These are phyloP conservation scores for Cygnus atratus DNA, from an alignment of 2,113 vertebrate genomes.

Conservation along the genomic window DNA sequence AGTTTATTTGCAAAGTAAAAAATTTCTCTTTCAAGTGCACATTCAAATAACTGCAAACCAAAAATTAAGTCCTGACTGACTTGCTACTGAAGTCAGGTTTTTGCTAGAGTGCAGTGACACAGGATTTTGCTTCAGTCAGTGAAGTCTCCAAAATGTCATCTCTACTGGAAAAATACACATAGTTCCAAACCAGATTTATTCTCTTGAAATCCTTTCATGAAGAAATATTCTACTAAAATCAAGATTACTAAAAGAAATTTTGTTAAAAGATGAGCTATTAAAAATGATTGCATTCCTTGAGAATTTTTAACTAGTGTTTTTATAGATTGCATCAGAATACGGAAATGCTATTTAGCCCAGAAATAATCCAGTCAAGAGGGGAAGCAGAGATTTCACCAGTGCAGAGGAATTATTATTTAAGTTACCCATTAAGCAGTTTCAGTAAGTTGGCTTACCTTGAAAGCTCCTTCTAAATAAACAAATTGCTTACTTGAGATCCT, in stretches of 20 bases:
- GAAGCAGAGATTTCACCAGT: background rate
- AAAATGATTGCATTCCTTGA: background rate
- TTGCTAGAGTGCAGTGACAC: background rate
- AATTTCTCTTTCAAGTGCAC: background rate
- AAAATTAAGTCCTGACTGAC: background rate
- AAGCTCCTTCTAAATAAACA: background rate
- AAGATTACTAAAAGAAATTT: background rate
- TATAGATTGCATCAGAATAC: background rate
- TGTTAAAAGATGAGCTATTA: background rate
- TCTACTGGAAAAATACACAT: background rate
- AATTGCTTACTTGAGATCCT: background rate
- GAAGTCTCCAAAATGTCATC: background rate
- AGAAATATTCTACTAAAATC: background rate
- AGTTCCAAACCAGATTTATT: background rate
- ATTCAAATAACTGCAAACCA: background rate
- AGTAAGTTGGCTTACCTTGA: constrained; percentile 20
- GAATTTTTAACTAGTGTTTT: background rate
- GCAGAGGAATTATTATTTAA: background rate
- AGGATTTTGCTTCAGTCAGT: background rate
- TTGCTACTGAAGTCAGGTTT: background rate
- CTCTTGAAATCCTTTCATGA: background rate
- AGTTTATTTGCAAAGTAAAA: background rate
- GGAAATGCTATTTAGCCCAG: background rate
- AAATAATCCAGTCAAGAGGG: background rate
- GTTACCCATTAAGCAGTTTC: background rate